phyloP scores from a whole-genome alignment of 2,797 vertebrate genomes.

The Dendrocincla fuliginosa region DNA sequence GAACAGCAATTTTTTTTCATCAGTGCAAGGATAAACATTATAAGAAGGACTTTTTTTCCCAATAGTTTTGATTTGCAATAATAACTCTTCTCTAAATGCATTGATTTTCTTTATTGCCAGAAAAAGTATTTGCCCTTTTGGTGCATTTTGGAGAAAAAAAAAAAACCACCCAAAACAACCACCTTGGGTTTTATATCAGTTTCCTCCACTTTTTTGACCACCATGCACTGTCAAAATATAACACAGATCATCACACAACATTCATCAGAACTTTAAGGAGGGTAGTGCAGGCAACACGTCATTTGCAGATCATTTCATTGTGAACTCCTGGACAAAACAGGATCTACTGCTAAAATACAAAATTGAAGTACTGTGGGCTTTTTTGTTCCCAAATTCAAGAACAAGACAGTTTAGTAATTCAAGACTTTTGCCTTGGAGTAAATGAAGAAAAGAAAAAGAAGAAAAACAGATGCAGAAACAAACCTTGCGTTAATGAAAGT shows the following conservation, averaged over 20 bases:
- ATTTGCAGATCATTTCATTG: neutral
- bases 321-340: neutral
- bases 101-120: neutral
- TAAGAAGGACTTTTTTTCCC: fast-evolving
- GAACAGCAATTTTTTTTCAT: neutral
- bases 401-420: neutral
- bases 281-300: neutral
- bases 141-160: neutral
- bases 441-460: neutral
- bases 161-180: neutral
- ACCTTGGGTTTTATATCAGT: neutral
- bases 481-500: neutral
- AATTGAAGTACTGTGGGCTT: neutral
- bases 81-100: neutral
- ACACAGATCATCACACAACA: neutral
- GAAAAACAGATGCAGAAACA: neutral
- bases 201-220: neutral
- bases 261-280: neutral
- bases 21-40: neutral
- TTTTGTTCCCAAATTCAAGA: neutral
- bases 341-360: neutral
- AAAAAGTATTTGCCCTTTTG: neutral
- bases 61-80: neutral
- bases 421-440: neutral
- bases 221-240: neutral